phyloP scores from a whole-genome alignment of 2,888 invertebrate species.

The Dusona sp. region DNA sequence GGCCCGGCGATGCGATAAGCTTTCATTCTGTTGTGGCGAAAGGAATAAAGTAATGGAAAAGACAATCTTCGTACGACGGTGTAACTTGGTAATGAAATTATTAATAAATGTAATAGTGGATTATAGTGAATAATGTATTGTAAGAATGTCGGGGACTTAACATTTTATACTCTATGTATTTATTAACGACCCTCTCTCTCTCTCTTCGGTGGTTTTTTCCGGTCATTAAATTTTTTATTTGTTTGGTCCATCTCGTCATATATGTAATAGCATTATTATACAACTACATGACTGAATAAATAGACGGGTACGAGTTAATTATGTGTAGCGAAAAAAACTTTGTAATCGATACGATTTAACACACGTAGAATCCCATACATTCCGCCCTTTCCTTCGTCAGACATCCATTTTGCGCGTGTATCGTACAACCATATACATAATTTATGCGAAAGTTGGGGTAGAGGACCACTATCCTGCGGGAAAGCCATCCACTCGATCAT shows the following conservation, averaged over 20 bases:
- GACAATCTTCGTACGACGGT: not conserved
- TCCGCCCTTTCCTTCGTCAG: not conserved
- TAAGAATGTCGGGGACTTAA: not conserved
- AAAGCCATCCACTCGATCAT: conserved; percentile 65
- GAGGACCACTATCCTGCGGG: conserved; percentile 51
- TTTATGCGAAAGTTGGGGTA: conserved; percentile 40
- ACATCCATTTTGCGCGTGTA: not conserved
- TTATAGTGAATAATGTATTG: not conserved
- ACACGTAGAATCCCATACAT: not conserved
- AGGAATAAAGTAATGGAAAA: not conserved
- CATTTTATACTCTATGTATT: not conserved
- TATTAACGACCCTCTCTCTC: too few relatives aligned
- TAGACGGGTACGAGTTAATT: conserved; percentile 18
- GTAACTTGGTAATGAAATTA: not conserved
- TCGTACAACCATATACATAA: conserved; percentile 7
- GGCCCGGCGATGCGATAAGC: not conserved
- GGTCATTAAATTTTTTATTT: not conserved
- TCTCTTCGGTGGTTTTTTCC: too few relatives aligned
- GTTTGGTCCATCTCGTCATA: not conserved
- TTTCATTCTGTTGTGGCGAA: conserved; percentile 1
- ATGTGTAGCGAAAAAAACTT: not conserved
- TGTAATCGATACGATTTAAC: not conserved
- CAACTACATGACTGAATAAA: not conserved
- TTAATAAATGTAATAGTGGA: conserved; percentile 21
- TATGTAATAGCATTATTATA: not conserved